These are phyloP conservation scores for Dendroctonus ponderosae DNA, from an alignment of 1,140 invertebrate species.

Conservation along the genomic window DNA sequence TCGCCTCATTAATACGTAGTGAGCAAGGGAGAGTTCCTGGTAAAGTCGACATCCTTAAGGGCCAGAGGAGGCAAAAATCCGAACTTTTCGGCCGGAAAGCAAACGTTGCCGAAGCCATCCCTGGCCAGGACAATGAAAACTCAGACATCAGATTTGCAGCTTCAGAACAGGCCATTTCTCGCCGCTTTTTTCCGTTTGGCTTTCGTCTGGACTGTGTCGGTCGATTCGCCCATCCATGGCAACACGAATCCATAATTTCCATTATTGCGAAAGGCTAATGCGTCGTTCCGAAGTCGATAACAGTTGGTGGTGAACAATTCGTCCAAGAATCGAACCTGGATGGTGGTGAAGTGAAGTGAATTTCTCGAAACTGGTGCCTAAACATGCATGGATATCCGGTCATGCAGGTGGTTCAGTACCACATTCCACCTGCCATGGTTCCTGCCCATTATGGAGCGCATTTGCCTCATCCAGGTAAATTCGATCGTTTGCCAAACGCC, in stretches of 20 bases:
- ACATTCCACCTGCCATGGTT: constrained; percentile 53
- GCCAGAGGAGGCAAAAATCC: too few relatives aligned
- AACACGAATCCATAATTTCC: constrained; percentile 11
- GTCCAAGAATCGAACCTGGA: constrained; percentile 1
- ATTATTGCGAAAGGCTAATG: background rate
- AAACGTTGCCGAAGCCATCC: background rate
- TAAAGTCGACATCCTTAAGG: too few relatives aligned
- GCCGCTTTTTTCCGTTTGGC: background rate
- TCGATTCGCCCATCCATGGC: background rate
- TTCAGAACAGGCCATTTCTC: constrained; percentile 20
- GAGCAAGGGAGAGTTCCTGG: too few relatives aligned
- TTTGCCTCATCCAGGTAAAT: constrained; percentile 39
- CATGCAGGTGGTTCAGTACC: constrained; percentile 61
- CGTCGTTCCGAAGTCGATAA: background rate
- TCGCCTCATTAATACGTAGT: too few relatives aligned
- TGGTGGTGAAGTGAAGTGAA: background rate
- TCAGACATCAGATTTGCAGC: constrained; percentile 32
- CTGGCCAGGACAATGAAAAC: constrained; percentile 31
- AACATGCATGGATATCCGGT: constrained; percentile 60
- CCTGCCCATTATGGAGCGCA: constrained; percentile 37
- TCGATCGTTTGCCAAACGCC: too few relatives aligned
- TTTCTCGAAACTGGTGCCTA: background rate
- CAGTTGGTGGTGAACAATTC: background rate
- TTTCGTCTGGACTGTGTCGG: background rate
- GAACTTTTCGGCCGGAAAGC: too few relatives aligned